Evolutionary conservation across 2,888 invertebrate species (phyloP).

Genomic region (Drosophila nr. perissopoda): DNA sequence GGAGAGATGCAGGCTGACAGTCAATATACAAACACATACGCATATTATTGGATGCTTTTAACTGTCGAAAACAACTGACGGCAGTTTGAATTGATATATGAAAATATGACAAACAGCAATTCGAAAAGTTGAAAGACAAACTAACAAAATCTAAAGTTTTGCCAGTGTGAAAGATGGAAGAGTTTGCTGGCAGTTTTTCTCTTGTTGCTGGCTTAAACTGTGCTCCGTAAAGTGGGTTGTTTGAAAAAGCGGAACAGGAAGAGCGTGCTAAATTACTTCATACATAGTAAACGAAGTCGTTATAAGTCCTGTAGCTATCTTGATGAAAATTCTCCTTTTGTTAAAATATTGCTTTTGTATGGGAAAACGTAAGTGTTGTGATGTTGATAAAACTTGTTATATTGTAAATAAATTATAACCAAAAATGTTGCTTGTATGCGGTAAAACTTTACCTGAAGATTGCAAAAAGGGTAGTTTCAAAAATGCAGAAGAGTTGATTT

Average conservation of each 20-base stretch:
- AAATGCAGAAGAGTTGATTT: not conserved
- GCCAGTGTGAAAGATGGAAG: not conserved
- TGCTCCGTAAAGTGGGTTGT: not conserved
- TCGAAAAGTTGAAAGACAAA: constrained; percentile 49
- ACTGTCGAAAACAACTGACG: constrained; percentile 62
- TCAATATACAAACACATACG: constrained; percentile 47
- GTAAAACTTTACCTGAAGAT: not conserved
- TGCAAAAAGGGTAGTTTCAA: not conserved
- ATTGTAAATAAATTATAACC: not conserved
- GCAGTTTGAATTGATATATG: constrained; percentile 51
- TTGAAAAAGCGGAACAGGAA: not conserved
- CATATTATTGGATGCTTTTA: constrained; percentile 32
- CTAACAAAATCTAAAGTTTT: constrained; percentile 12
- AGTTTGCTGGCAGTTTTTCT: not conserved
- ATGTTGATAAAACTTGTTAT: not conserved
- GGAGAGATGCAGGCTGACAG: constrained; percentile 24
- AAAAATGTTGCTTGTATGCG: not conserved
- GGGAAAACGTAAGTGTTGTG: not conserved
- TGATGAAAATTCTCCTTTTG: not conserved
- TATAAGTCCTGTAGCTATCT: not conserved
- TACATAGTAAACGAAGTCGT: not conserved
- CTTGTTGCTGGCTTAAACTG: not conserved
- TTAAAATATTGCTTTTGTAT: not conserved
- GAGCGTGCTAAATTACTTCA: not conserved
- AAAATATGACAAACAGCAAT: constrained; percentile 47